phyloP scores from a whole-genome alignment of 2,888 invertebrate species.

The Meteorus colon region DNA sequence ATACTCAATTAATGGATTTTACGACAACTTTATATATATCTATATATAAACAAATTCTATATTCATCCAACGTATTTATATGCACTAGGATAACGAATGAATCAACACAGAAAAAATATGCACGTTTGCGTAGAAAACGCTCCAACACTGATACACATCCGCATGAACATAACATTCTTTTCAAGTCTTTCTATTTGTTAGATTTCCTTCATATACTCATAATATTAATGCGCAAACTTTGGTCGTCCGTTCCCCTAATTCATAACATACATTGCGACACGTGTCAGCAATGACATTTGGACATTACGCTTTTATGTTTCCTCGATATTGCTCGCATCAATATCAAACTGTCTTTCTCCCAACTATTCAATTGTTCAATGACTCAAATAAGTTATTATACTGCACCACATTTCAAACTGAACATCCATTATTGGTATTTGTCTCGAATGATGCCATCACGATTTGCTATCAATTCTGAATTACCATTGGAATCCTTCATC shows the following conservation, averaged over 20 bases:
- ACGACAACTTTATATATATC: neutral
- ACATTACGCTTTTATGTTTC: conserved; percentile 8
- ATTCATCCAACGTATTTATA: neutral
- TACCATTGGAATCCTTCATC: neutral
- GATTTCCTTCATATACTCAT: neutral
- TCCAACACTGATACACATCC: neutral
- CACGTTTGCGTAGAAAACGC: neutral
- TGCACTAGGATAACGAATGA: neutral
- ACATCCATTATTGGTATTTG: conserved; percentile 1
- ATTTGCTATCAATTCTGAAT: conserved; percentile 1
- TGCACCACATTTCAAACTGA: neutral
- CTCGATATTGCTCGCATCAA: neutral
- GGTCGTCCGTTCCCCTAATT: neutral
- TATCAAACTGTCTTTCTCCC: neutral
- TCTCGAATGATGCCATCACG: neutral
- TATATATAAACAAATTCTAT: neutral
- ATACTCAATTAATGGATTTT: neutral
- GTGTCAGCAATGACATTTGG: conserved; percentile 13
- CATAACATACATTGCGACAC: neutral
- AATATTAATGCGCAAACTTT: neutral
- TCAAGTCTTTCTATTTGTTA: neutral
- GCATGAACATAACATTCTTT: neutral
- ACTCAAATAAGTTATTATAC: neutral
- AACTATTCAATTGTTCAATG: neutral
- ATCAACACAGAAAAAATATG: neutral